Base-by-base conservation (phyloP, 2,888 invertebrate species). In the Diogma glabrata region DNA sequence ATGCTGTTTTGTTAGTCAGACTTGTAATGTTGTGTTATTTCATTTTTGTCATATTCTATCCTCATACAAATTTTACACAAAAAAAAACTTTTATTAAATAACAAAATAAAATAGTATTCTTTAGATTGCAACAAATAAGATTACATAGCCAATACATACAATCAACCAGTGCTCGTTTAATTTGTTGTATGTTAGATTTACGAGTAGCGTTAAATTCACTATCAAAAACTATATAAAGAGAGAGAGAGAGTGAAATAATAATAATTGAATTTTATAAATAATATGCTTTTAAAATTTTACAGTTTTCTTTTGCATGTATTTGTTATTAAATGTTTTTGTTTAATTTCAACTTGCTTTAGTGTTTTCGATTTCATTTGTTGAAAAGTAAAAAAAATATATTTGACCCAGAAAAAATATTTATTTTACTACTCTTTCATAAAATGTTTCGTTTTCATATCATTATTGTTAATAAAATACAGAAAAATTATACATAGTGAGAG, bases 351-450 rank as follows among this genome's bases (percentile, higher is more conserved):
- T 43, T 43, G 43, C 43, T 43, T 43, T 43, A 20, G 43, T 43
- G 43, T 43, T 43, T 43, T 43, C 43, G 43, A 43, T 43, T 43
- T 43, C 43, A 43, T 43, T 43, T 43, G 43, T 43, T 22, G 16
- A 36, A 36, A 43, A 43, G 19, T 19, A 16, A 38, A 38, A 43
- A 43, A 43, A 43, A 40, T 12, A 8, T 40, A 40, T 43, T 43
- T 43, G 43, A 43, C 43, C 43, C 43, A 43, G 43, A 43, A 43
- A 43, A 43, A 23, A 43, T n/a, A n/a, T n/a, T n/a, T n/a, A n/a
- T n/a, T n/a, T n/a, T n/a, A n/a, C n/a, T n/a, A n/a, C n/a, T n/a
- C n/a, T n/a, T n/a, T n/a, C n/a, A n/a, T n/a, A n/a, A n/a, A n/a
- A n/a, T n/a, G n/a, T n/a, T n/a, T n/a, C n/a, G n/a, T n/a, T n/a